Base-by-base conservation (phyloP, 2,113 vertebrate species). In the Motacilla alba region DNA sequence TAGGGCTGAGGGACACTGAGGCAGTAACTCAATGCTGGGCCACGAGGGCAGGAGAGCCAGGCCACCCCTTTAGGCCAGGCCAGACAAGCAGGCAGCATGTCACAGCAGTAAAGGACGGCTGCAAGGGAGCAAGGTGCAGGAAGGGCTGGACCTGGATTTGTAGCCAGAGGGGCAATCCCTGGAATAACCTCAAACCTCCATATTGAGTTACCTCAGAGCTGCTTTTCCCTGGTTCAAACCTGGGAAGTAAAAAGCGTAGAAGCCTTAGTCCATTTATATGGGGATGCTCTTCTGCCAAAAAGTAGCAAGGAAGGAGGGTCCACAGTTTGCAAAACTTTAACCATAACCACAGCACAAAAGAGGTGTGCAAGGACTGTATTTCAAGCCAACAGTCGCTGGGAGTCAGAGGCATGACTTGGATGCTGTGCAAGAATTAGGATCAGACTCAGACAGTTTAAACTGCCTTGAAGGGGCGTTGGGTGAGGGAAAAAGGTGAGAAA, bases 171-270 rank as follows among this genome's bases (percentile, higher is more conserved):
- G 20, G 13, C 12, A 60, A 24, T 15, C 26, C 26, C 20, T 59
- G 27, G 33, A 55, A 64, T 24, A 68, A 60, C 13, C 1, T 2
- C 0, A 0, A 68, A 43, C 1, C 1, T 8, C 7, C 7, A 10
- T 11, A 37, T 0, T 22, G 35, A 30, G 18, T 23, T 35, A 66
- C n/a, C 20, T 35, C 1, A 5, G 39, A 77, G 27, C 18, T 49
- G 15, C 30, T 47, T 55, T 70, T 70, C 26, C 33, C 21, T 23
- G 14, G 21, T 27, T 35, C 30, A 56, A 35, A 83, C 39, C 18
- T 10, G 14, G 4, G 13, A 90, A 31, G 8, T 11, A 41, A 66
- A 58, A 87, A 50, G 10, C 1, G 1, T 27, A 75, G 23, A 83
- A 88, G 17, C 33, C n/a, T 39, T 14, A 7, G 30, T 22, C 27